Conservation (phyloP, 2,888 invertebrate species). For the Lathronympha strigana region DNA sequence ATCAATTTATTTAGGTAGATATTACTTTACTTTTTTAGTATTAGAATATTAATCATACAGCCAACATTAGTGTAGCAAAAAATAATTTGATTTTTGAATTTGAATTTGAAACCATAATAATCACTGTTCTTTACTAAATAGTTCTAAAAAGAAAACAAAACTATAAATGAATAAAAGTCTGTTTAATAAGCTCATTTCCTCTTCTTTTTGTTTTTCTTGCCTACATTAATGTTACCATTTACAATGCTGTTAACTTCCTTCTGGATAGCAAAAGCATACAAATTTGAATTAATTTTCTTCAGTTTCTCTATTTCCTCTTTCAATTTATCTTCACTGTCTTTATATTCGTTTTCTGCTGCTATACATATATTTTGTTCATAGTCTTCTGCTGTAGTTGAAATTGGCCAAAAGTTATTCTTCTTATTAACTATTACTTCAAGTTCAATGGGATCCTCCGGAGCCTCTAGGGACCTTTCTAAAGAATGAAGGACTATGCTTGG, state of each 20-base stretch:
- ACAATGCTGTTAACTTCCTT: constrained; percentile 66
- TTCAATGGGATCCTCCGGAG: constrained; percentile 73
- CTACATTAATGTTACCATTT: constrained; percentile 52
- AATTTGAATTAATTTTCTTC: constrained; percentile 83
- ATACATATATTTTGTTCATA: constrained; percentile 5
- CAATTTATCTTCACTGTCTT: constrained; percentile 62
- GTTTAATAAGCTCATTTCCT: constrained; percentile 43
- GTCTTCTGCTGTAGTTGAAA: constrained; percentile 47
- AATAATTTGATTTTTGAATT: too few relatives aligned
- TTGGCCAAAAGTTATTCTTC: constrained; percentile 75
- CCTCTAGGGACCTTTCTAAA: constrained; percentile 86
- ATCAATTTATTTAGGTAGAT: too few relatives aligned
- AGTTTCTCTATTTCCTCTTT: constrained; percentile 81
- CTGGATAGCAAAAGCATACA: constrained; percentile 82
- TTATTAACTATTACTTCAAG: constrained; percentile 70
- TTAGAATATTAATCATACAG: too few relatives aligned
- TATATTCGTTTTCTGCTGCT: constrained; percentile 50
- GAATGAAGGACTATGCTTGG: constrained; percentile 84
- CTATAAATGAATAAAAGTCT: constrained; percentile 22
- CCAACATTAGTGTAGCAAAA: too few relatives aligned
- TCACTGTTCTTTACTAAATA: too few relatives aligned
- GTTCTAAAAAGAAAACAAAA: constrained; percentile 17
- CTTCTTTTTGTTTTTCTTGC: constrained; percentile 57
- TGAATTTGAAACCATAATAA: too few relatives aligned
- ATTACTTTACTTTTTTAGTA: too few relatives aligned